These are phyloP conservation scores for Ivindomyrus marchei DNA, from an alignment of 2,113 vertebrate species.

Conservation along the genomic window DNA sequence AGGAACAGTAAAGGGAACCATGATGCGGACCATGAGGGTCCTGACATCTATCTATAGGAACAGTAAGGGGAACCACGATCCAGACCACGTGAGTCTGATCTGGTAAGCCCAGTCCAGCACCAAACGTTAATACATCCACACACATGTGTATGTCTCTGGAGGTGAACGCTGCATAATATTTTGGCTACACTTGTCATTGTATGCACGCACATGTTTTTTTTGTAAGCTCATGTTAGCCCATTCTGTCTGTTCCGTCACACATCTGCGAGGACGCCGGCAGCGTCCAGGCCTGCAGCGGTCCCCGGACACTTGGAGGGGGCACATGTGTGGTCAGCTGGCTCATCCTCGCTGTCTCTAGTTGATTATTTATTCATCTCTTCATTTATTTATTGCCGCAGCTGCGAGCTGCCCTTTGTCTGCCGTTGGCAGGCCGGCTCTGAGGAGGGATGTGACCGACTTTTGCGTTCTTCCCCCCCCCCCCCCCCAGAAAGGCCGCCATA, in stretches of 20 bases:
- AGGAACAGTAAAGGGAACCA: neutral
- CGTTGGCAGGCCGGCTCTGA: neutral
- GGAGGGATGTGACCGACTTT: neutral
- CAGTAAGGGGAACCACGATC: neutral
- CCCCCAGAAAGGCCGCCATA: neutral
- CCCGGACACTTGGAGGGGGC: neutral
- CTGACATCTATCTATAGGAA: neutral
- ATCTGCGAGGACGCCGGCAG: neutral
- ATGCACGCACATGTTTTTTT: neutral
- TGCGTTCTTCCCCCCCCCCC: neutral
- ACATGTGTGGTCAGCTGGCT: neutral
- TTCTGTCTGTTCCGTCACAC: no score
- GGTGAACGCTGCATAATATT: neutral
- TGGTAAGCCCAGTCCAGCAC: neutral
- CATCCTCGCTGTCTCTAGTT: neutral
- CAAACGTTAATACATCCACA: neutral
- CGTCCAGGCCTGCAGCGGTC: neutral
- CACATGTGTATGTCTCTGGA: neutral
- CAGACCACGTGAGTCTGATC: neutral
- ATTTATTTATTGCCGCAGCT: constrained; percentile 10
- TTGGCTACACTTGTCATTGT: neutral
- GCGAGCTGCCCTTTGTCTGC: neutral
- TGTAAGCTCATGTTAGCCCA: neutral
- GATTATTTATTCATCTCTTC: constrained; percentile 11
- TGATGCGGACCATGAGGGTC: neutral